These are phyloP conservation scores for Hypsopygia costalis DNA, from an alignment of 2,888 invertebrate species.

Conservation along the genomic window DNA sequence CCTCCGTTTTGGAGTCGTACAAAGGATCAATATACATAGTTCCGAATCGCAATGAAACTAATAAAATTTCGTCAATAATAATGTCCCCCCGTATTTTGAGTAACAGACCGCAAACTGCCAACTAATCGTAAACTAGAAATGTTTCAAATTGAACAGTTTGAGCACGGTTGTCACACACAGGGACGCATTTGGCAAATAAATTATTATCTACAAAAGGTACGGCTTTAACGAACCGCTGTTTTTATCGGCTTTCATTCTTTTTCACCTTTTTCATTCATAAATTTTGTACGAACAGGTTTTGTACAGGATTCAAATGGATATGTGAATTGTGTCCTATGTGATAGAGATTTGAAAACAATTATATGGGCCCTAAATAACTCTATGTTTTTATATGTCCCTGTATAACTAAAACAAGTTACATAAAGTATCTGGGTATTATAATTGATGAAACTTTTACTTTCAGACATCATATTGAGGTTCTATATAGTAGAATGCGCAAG, in stretches of 20 bases:
- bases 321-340: not conserved
- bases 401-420: too few species aligned
- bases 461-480: too few species aligned
- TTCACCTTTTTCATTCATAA: not conserved
- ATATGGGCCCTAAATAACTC: too few species aligned
- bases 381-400: too few species aligned
- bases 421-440: too few species aligned
- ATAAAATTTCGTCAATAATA: too few species aligned
- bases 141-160: not conserved
- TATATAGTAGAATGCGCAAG: too few species aligned
- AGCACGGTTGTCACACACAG: slow-evolving; percentile 4
- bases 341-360: too few species aligned
- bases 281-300: not conserved
- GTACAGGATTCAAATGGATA: not conserved
- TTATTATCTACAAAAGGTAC: slow-evolving; percentile 4
- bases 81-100: not conserved
- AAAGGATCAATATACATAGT: too few species aligned
- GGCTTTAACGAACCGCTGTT: slow-evolving; percentile 2
- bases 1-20: too few species aligned
- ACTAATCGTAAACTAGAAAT: not conserved
- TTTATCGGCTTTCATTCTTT: not conserved
- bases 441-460: too few species aligned
- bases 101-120: slow-evolving; percentile 5
- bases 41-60: too few species aligned
- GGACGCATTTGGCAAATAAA: slow-evolving; percentile 4